These are phyloP conservation scores for Archaeoteleia sp. DNA, from an alignment of 2,888 invertebrate genomes.

Conservation along the genomic window DNA sequence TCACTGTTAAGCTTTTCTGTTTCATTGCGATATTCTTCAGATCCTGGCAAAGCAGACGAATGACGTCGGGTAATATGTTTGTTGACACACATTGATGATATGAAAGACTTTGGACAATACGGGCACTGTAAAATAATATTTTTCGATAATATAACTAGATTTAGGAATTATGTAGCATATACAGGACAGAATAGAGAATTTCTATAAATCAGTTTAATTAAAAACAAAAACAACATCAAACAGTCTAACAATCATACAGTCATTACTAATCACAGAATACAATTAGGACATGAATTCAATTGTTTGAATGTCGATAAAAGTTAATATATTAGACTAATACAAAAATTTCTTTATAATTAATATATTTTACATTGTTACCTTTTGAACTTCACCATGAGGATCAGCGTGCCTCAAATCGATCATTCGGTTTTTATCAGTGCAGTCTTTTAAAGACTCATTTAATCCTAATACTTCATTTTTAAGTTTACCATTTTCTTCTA, in stretches of 20 bases:
- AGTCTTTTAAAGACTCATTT: conserved; percentile 77
- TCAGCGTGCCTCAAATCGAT: conserved; percentile 64
- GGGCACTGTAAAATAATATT: conserved; percentile 80
- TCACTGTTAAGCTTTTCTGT: conserved; percentile 80
- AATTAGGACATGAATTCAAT: too few species aligned
- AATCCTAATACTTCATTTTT: conserved; percentile 76
- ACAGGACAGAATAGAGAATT: conserved; percentile 17
- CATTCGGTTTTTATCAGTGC: conserved; percentile 67
- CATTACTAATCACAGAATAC: too few species aligned
- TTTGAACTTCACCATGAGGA: conserved; percentile 69
- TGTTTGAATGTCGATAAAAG: too few species aligned
- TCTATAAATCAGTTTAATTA: neutral
- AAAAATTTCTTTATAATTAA: neutral
- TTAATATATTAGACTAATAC: too few species aligned
- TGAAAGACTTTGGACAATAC: conserved; percentile 82
- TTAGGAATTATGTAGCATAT: too few species aligned
- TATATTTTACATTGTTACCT: conserved; percentile 57
- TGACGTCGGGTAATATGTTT: conserved; percentile 81
- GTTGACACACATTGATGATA: conserved; percentile 80
- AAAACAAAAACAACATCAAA: neutral
- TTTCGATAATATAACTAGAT: too few species aligned
- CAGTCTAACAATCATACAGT: neutral
- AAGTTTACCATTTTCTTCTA: conserved; percentile 77
- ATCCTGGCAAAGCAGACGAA: conserved; percentile 65
- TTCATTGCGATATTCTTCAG: conserved; percentile 76